Evolutionary conservation across 2,797 vertebrate species (phyloP), one percentile per base, ranked within the genome.

Genomic region (Characodon lateralis): DNA sequence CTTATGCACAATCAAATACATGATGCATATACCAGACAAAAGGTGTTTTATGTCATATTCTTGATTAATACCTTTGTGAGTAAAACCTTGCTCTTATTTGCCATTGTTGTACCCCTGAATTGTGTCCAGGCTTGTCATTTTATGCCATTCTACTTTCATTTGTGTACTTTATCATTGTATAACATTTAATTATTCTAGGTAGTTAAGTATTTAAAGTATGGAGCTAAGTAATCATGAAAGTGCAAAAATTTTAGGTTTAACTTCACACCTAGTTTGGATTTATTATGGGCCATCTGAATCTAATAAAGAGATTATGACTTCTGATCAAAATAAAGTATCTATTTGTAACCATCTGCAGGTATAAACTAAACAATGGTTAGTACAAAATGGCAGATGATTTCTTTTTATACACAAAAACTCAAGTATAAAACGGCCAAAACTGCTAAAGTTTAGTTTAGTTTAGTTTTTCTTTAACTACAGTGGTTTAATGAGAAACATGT

Each of bases 401-500:
- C 46, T 12, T 50, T 48, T 50, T 18, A 16, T 55, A 55, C 20
- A 55, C 4, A 12, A n/a, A 58, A 58, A 1, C 9, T 58, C 56
- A 9, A 26, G n/a, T 26, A n/a, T 58, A 1, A n/a, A 58, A 58
- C 10, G 9, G 9, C 2, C n/a, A n/a, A 16, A 69, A 16, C 41
- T 7, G 5, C 12, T 9, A 24, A 55, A 55, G 20, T 7, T 7
- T 55, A 22, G 53, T 24, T 66, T 66, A 2, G 8, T 6, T 66
- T 65, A 12, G 9, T 12, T 50, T 50, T 24, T 41, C n/a, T 68
- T 68, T 24, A n/a, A 43, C 22, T 41, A 66, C 35, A 22, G 8
- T 66, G 43, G 46, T 56, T 71, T 35, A 35, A 71, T 71, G 68
- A 77, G 41, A 77, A 71, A 61, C 55, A 77, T n/a, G 5, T 76